A percentile compares a stretch with the other conserved stretches of the same genome.
phyloP scores from a whole-genome alignment of 2,113 vertebrate species.

The Rhinolophus ferrumequinum region DNA sequence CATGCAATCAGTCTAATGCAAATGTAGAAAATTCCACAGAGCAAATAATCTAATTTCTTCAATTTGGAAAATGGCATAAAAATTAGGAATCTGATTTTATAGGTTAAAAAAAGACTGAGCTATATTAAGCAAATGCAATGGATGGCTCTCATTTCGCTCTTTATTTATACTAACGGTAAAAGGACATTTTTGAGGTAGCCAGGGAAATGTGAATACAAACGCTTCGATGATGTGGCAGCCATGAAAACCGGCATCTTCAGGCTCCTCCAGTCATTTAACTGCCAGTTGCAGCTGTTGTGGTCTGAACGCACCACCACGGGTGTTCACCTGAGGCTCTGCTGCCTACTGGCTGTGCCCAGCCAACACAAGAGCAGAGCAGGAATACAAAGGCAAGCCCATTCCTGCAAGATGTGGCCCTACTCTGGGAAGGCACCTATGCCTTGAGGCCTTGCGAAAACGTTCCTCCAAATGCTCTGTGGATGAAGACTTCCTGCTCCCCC shows the following conservation, averaged over 20 bases:
- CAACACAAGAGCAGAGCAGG: not conserved
- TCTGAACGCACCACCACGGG: not conserved
- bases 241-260: not conserved
- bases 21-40: not conserved
- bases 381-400: not conserved
- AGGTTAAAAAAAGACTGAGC: not conserved
- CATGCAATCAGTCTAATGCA: not conserved
- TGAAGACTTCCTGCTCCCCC: not conserved
- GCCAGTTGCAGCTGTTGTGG: not conserved
- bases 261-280: not conserved
- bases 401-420: not conserved
- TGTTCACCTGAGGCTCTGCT: not conserved
- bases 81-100: not conserved
- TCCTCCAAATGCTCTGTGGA: not conserved
- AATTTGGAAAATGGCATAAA: not conserved
- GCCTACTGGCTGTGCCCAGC: not conserved
- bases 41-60: not conserved
- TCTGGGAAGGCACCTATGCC: not conserved
- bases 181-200: not conserved
- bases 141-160: not conserved
- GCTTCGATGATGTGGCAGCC: not conserved
- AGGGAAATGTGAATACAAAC: not conserved
- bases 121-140: not conserved
- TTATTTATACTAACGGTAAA: not conserved
- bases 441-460: not conserved